Evolutionary conservation across 2,797 vertebrate species (phyloP), one percentile per base, ranked within the genome.

Genomic region (Trachurus trachurus): DNA sequence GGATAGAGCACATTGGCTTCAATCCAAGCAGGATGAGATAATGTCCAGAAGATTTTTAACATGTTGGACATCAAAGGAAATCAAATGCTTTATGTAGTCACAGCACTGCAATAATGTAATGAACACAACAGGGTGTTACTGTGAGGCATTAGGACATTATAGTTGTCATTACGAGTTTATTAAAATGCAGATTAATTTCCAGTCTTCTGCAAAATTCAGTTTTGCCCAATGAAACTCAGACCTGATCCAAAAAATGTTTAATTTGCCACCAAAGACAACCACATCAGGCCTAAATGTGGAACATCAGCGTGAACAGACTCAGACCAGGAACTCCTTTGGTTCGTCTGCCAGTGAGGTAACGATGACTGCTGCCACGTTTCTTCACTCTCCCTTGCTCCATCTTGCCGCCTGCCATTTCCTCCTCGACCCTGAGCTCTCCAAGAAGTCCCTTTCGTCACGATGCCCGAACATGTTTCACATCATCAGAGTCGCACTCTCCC

Each of bases 371-470:
- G 54, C 21, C 59, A 74, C 40, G 29, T 67, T 68, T 80, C 31
- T 49, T 58, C 44, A 59, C 29, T 76, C 66, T 87, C 69, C 61
- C 59, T 70, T 8, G 26, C 83, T 85, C 74, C 47, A 53, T 82
- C 45, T 50, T 54, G 40, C 63, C 29, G 21, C 47, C 49, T 80
- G 74, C 76, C 53, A 19, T 75, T 76, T 76, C 47, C 59, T 74
- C 73, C 65, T 78, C 15, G 19, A 80, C 62, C 57, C 54, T 73
- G 68, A 62, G 62, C 81, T 67, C 75, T 66, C 74, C 42, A 62
- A 82, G 26, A 80, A 79, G 69, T 76, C 76, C 77, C 76, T 75
- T 78, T 83, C 76, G 87, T 80, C 82, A 81, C 66, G 15, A 80
- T 65, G 58, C 68, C 76, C 1, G 29, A 77, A 74, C 67, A 61